Base-by-base conservation (phyloP, 2,797 vertebrate species). In the Hydrophis major region DNA sequence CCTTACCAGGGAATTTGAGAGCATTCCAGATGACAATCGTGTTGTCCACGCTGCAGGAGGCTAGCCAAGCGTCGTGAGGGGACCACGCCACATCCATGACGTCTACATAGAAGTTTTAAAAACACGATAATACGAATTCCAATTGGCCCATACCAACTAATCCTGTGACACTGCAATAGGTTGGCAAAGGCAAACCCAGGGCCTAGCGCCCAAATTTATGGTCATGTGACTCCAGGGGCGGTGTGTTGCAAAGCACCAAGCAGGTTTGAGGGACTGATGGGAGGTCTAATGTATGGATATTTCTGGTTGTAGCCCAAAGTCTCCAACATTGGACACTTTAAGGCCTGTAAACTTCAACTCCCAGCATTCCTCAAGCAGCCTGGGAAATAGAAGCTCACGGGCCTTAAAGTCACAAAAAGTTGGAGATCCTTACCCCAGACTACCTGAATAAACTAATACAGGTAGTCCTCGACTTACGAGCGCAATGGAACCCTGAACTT, bases 51-150 rank as follows among this genome's bases (percentile, higher is more conserved):
- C 99, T 99, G 97, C 99, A 99, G 66, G 99, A 99, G 12, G 99
- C 99, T 90, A 99, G 96, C 99, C 99, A 99, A 91, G 99, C 98
- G 6, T 99, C 99, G 2, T 99, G 99, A 4, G 99, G 99, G 92
- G 99, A 99, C 99, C 99, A 99, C 0, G 99, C 98, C 37, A 99
- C 99, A 37, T 99, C 99, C 99, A 99, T 99, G 93, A 99, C 99
- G 96, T 99, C 99, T 99, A 94, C 83, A 95, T 92, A 88, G n/a
- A 53, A 93, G 8, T 18, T 27, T 32, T 16, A n/a, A 53, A 59
- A 74, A 32, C n/a, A 28, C 4, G 6, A 59, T 18, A 7, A 6
- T 28, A 25, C 20, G 32, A 10, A 57, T 32, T 60, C 28, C 32
- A n/a, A 18, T 22, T 20, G 8, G 14, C 3, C 27, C 32, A 11